Conservation (phyloP, 2,113 vertebrate genomes). For the Neoarius graeffei region DNA sequence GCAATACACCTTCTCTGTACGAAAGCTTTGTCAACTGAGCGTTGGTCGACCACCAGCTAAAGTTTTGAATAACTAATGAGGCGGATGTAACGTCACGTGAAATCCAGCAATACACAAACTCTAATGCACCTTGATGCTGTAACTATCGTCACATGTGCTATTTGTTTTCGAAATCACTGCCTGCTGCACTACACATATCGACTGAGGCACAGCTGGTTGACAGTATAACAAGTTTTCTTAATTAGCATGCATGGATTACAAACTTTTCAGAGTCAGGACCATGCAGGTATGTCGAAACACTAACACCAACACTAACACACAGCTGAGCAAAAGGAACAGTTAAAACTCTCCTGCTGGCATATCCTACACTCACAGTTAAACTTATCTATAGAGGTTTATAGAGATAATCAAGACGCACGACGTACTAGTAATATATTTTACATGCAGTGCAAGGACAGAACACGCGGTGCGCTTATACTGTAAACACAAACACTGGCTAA, state of each 20-base stretch:
- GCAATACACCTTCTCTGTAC: no score
- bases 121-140: not conserved
- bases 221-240: not conserved
- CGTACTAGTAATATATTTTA: not conserved
- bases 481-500: not conserved
- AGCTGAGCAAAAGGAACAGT: not conserved
- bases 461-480: not conserved
- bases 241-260: not conserved
- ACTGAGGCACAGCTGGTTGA: not conserved
- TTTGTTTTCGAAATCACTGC: not conserved
- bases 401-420: not conserved
- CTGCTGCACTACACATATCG: not conserved
- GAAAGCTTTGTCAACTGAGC: no score
- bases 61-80: no score
- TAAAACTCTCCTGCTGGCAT: not conserved
- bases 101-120: not conserved
- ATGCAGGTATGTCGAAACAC: not conserved
- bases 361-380: not conserved
- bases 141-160: not conserved
- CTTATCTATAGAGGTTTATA: not conserved
- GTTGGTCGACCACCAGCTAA: no score
- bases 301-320: not conserved
- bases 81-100: no score
- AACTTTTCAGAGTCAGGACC: not conserved
- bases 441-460: not conserved